Conservation (phyloP, 2,797 vertebrate genomes). For the Paguma larvata region DNA sequence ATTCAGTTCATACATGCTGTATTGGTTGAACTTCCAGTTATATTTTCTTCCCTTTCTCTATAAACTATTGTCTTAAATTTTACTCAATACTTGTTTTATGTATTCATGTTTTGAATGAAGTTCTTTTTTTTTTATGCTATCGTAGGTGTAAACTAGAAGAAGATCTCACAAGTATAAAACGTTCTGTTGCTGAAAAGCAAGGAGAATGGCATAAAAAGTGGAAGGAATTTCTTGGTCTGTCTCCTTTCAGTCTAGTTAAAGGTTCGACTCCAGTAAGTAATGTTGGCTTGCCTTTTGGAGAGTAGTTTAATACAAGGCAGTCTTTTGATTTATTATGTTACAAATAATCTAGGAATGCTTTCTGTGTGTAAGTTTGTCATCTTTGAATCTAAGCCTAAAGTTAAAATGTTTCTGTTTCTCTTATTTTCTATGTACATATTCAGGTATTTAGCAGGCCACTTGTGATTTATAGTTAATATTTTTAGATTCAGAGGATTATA, state of each 20-base stretch:
- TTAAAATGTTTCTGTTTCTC: conserved; percentile 51
- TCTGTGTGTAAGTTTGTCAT: conserved; percentile 19
- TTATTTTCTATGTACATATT: conserved; percentile 57
- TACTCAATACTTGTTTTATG: background rate
- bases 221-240: conserved; percentile 86
- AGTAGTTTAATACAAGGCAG: background rate
- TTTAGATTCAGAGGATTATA: conserved; percentile 29
- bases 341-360: background rate
- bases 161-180: conserved; percentile 84
- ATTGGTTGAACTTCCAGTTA: conserved; percentile 46
- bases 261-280: conserved; percentile 91
- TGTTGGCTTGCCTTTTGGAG: background rate
- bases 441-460: background rate
- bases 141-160: conserved; percentile 89
- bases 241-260: conserved; percentile 88
- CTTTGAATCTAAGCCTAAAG: conserved; percentile 38
- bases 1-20: conserved; percentile 19
- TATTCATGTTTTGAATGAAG: conserved; percentile 24
- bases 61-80: conserved; percentile 38
- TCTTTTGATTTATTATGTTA: conserved; percentile 57
- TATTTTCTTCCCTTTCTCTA: conserved; percentile 35
- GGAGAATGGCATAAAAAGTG: conserved; percentile 92
- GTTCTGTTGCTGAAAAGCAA: conserved; percentile 86
- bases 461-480: conserved; percentile 34
- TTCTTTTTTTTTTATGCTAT: conserved; percentile 64